phyloP scores from a whole-genome alignment of 1,140 invertebrate genomes.

The Drosophila lini region DNA sequence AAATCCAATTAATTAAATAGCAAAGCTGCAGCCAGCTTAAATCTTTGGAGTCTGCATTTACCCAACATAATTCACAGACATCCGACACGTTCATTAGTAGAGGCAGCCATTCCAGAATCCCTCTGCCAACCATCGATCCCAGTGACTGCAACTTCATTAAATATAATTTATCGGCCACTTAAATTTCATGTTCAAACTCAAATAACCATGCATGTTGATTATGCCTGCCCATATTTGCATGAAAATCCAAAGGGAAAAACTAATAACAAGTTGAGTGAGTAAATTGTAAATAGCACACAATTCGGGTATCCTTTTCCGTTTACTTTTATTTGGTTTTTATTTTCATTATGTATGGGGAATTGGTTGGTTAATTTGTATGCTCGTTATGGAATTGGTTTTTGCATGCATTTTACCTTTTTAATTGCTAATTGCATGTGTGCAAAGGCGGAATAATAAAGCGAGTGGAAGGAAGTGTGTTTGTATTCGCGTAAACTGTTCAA shows the following conservation, averaged over 20 bases:
- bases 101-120: not conserved
- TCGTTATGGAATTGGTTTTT: conserved; percentile 61
- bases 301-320: conserved; percentile 7
- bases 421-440: conserved; percentile 47
- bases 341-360: conserved; percentile 40
- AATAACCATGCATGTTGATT: conserved; percentile 61
- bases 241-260: conserved; percentile 43
- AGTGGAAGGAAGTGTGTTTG: conserved; percentile 14
- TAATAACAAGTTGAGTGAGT: conserved; percentile 49
- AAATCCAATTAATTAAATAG: conserved; percentile 6
- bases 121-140: conserved; percentile 3
- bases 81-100: not conserved
- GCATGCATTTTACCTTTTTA: conserved; percentile 62
- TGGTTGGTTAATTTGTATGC: conserved; percentile 63
- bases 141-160: conserved; percentile 40
- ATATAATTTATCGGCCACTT: conserved; percentile 61
- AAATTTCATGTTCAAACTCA: conserved; percentile 60
- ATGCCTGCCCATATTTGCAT: conserved; percentile 38
- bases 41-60: not conserved
- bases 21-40: conserved; percentile 1
- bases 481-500: not conserved
- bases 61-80: not conserved
- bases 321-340: not conserved
- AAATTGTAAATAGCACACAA: conserved; percentile 53
- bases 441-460: conserved; percentile 8